Evolutionary conservation across 2,113 vertebrate species (phyloP).

Genomic region (Cricetomys ansorgei): DNA sequence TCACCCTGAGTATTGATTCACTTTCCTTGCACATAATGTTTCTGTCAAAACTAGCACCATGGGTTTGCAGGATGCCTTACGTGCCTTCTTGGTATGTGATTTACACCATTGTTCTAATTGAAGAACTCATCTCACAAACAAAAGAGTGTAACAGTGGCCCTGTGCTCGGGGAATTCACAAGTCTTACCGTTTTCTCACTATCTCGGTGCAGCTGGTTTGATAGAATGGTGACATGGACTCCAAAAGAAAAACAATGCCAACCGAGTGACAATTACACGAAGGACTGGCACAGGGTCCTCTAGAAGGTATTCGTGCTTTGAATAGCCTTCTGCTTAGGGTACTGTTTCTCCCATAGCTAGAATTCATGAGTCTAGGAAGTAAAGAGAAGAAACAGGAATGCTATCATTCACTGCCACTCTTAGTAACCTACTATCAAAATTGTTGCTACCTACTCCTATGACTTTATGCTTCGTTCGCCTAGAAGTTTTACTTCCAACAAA

Average conservation of each 20-base stretch:
- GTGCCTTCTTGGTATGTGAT: background rate
- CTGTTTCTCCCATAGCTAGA: background rate
- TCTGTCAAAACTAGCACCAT: background rate
- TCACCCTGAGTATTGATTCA: background rate
- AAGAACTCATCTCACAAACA: background rate
- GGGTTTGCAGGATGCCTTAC: background rate
- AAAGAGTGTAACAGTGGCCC: background rate
- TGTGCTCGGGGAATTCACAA: background rate
- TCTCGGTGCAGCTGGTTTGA: no score
- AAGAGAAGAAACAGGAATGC: background rate
- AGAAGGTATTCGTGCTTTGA: background rate
- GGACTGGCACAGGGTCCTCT: background rate
- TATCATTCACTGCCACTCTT: background rate
- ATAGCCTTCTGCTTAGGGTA: background rate
- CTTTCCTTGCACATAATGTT: background rate
- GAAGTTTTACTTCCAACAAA: background rate
- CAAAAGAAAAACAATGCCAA: background rate
- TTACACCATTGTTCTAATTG: background rate
- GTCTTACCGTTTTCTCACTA: background rate
- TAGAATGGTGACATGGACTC: background rate
- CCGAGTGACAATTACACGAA: background rate
- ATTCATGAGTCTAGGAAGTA: background rate
- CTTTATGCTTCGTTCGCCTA: background rate
- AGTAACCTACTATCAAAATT: background rate
- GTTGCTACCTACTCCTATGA: background rate